Base-by-base conservation (phyloP, 2,888 invertebrate genomes). In the Acrocyrtus sp. region DNA sequence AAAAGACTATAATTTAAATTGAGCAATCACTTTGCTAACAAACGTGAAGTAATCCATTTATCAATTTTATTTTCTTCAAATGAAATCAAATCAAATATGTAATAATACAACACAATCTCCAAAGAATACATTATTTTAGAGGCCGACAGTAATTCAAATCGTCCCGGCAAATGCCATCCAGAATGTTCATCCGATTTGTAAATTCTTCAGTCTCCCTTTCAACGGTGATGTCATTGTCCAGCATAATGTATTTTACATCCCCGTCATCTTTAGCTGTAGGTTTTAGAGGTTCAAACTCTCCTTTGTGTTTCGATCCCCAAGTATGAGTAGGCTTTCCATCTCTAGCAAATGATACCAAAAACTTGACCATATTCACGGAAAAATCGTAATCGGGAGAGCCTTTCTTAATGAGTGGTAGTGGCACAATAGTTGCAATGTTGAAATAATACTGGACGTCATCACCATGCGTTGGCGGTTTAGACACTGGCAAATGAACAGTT, bases 301-400 rank as follows among this genome's bases (percentile, higher is more conserved):
- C 1, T 22, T n/a, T 8, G 0, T 62, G 21, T 56, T 41, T 17
- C 3, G 51, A 26, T 3, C 62, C 58, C 62, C 62, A 62, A 21
- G 48, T 2, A 17, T 57, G 48, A 10, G 53, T 60, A 26, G 65
- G 58, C 17, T 72, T 74, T 51, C 63, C 63, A 47, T 56, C 34
- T 54, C 50, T 66, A 5, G 76, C 76, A 57, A 78, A 78, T 17
- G 74, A 68, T 10, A 57, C 29, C 65, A 57, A 72, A 5, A 76
- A 15, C 43, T 72, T 74, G 10, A 69, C 67, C 2, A 62, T 53
- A 34, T 72, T 48, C n/a, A 50, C 26, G 15, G 76, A 74, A 26
- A 78, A 68, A 15, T 76, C 51, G 8, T 63, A 54, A 15, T 63
- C 68, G 8, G 39, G 21, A 12, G 67, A 62, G 12, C 27, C 66